A percentile compares a stretch with the other conserved stretches of the same genome.
These are phyloP conservation scores for Ursus arctos DNA, from an alignment of 2,113 vertebrate species.

Conservation along the genomic window DNA sequence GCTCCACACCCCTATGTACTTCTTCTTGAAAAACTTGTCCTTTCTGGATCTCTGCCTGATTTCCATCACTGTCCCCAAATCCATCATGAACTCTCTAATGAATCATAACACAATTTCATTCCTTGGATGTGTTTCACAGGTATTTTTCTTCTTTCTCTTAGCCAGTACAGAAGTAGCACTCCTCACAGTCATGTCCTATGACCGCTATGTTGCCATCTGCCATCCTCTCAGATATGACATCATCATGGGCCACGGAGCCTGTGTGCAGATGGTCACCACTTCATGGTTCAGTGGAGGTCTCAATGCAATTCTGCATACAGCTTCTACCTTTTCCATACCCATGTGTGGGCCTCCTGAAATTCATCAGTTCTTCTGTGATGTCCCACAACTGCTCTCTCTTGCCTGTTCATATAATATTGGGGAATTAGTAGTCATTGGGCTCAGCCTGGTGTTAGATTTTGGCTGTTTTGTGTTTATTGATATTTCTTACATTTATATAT, in stretches of 20 bases:
- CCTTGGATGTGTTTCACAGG: conserved; percentile 8
- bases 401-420: not conserved
- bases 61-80: conserved; percentile 56
- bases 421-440: not conserved
- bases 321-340: not conserved
- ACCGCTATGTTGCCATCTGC: conserved; percentile 46
- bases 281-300: not conserved
- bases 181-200: conserved; percentile 45
- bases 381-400: conserved; percentile 43
- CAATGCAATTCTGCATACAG: conserved; percentile 17
- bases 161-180: conserved; percentile 40
- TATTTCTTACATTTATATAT: conserved; percentile 49
- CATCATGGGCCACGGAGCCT: not conserved
- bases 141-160: conserved; percentile 31
- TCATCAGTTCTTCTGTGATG: conserved; percentile 52
- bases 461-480: conserved; percentile 33
- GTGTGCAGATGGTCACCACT: not conserved
- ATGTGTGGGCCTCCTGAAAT: not conserved
- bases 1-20: conserved; percentile 11
- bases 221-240: conserved; percentile 10
- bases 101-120: conserved; percentile 40
- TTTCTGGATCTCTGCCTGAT: conserved; percentile 48
- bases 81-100: not conserved
- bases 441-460: conserved; percentile 32
- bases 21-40: conserved; percentile 51